Conservation (phyloP, 37 sponge, comb jelly and placozoan species). For the Hexactinellida sp. region DNA sequence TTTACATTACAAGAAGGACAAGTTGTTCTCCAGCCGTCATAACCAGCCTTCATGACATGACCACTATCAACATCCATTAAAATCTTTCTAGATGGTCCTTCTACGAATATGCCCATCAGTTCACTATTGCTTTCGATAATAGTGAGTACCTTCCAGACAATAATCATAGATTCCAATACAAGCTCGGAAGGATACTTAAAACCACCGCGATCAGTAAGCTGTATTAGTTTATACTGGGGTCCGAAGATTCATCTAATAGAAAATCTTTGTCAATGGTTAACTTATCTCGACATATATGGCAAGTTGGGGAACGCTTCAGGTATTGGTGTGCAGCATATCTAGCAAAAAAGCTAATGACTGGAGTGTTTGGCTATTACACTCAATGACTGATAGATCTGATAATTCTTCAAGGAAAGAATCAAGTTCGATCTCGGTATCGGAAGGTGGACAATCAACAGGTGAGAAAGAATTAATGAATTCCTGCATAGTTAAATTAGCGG, state of each 20-base stretch:
- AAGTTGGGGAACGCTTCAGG: background rate
- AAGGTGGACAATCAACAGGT: background rate
- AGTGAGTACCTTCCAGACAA: background rate
- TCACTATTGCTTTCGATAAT: background rate
- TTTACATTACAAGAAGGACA: too few species aligned
- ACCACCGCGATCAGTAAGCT: constrained; percentile 9
- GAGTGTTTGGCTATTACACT: background rate
- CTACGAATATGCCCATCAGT: background rate
- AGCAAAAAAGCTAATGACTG: constrained; percentile 8
- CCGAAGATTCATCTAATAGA: background rate
- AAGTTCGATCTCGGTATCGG: background rate
- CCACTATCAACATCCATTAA: background rate
- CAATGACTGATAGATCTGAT: background rate
- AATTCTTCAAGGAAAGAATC: background rate
- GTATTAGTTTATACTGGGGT: background rate
- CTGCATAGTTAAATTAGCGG: background rate
- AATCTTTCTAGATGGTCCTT: background rate
- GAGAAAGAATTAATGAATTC: background rate
- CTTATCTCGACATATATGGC: background rate
- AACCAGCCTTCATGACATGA: too few species aligned
- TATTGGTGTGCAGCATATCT: background rate
- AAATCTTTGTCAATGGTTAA: background rate
- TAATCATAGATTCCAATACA: background rate
- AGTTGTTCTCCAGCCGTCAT: too few species aligned
- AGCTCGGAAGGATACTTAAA: background rate